phyloP scores from a whole-genome alignment of 2,888 invertebrate species.

The Lampropteryx suffumata region DNA sequence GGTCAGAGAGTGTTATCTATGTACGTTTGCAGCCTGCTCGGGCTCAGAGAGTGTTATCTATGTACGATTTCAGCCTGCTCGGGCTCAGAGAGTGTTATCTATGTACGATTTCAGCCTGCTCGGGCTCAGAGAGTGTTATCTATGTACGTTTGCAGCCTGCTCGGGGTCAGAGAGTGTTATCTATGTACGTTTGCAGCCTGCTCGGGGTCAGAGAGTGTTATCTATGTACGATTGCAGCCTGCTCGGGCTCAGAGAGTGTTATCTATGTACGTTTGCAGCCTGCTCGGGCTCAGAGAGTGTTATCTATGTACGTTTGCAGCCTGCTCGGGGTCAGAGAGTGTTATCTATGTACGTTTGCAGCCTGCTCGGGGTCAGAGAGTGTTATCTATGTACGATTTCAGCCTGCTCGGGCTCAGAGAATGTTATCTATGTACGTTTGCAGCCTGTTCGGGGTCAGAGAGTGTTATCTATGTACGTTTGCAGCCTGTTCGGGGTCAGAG shows the following conservation, averaged over 20 bases:
- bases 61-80: conserved; percentile 57
- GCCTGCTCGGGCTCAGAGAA: conserved; percentile 75
- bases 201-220: conserved; percentile 69
- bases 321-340: conserved; percentile 74
- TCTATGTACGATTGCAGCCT: conserved; percentile 46
- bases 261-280: conserved; percentile 42
- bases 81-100: conserved; percentile 65
- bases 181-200: conserved; percentile 51
- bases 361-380: conserved; percentile 73
- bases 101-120: conserved; percentile 53
- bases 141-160: conserved; percentile 51
- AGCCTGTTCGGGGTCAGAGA: conserved; percentile 76
- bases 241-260: conserved; percentile 71
- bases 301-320: conserved; percentile 43
- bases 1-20: conserved; percentile 61
- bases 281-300: conserved; percentile 74
- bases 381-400: conserved; percentile 36
- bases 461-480: conserved; percentile 35
- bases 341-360: conserved; percentile 37
- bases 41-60: conserved; percentile 65
- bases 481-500: conserved; percentile 74
- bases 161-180: conserved; percentile 70
- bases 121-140: conserved; percentile 68
- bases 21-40: conserved; percentile 58
- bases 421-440: conserved; percentile 29